Percentiles rank a stretch among this genome's conserved stretches.
These are phyloP conservation scores for Rhopalosiphum padi DNA, from an alignment of 1,140 invertebrate species.

Conservation along the genomic window DNA sequence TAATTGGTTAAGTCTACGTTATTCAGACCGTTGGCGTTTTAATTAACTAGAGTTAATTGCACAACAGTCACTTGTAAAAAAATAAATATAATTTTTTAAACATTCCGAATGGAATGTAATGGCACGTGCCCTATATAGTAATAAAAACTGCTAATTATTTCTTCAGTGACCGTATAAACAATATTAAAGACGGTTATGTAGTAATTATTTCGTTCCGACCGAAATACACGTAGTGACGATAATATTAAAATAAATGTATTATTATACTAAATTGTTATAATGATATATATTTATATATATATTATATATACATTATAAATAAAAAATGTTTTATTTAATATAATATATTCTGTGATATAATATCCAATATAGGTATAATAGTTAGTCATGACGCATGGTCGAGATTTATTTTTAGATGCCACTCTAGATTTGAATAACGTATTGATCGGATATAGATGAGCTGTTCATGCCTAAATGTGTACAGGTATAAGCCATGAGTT, in stretches of 20 bases:
- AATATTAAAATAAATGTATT: no score
- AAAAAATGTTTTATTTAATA: no score
- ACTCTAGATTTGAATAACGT: neutral
- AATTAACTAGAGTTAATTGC: conserved; percentile 33
- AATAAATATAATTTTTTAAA: neutral
- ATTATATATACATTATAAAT: no score
- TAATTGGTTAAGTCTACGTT: conserved; percentile 11
- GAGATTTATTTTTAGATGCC: neutral
- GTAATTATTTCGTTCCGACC: neutral
- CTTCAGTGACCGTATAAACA: neutral
- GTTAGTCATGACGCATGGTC: no score
- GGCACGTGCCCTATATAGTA: neutral
- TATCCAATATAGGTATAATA: no score
- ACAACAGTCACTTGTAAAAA: conserved; percentile 3
- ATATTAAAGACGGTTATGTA: neutral
- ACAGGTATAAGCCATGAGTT: neutral
- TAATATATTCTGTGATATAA: no score
- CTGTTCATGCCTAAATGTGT: neutral
- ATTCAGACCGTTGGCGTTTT: conserved; percentile 22
- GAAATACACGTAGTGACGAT: neutral
- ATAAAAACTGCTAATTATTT: conserved; percentile 2
- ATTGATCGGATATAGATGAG: neutral
- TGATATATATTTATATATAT: no score
- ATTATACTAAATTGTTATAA: no score
- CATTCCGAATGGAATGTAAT: neutral